Percentiles rank a stretch among this genome's conserved stretches.
Evolutionary conservation across 2,113 vertebrate genomes (phyloP).

Genomic region (Eptesicus fuscus): DNA sequence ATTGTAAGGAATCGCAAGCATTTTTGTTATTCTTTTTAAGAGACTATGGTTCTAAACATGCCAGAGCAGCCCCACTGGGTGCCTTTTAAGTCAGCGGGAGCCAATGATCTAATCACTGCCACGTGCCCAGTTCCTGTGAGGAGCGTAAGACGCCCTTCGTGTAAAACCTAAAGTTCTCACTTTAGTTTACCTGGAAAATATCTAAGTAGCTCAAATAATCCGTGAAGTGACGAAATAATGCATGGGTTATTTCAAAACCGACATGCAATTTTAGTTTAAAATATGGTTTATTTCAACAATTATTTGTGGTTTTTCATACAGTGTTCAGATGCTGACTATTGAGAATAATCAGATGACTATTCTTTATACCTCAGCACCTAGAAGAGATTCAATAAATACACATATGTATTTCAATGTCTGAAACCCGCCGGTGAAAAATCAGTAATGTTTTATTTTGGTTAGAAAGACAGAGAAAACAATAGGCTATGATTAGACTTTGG

Average conservation of each 20-base stretch:
- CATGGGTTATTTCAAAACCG: background rate
- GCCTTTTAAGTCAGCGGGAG: constrained; percentile 64
- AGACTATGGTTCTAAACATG: background rate
- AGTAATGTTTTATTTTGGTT: constrained; percentile 25
- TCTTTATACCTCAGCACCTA: background rate
- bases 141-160: constrained; percentile 44
- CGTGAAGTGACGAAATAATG: background rate
- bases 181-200: constrained; percentile 60
- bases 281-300: background rate
- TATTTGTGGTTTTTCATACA: background rate
- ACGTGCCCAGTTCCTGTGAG: constrained; percentile 52
- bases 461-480: constrained; percentile 2
- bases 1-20: background rate
- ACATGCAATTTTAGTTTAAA: background rate
- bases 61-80: background rate
- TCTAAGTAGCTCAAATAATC: constrained; percentile 43
- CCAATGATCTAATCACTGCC: constrained; percentile 54
- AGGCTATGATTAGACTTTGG: background rate
- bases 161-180: constrained; percentile 58
- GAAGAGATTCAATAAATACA: background rate
- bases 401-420: background rate
- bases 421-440: background rate
- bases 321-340: background rate
- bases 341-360: constrained; percentile 34
- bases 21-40: constrained; percentile 16